Base-by-base conservation (phyloP, 2,113 vertebrate genomes). In the Junco hyemalis region DNA sequence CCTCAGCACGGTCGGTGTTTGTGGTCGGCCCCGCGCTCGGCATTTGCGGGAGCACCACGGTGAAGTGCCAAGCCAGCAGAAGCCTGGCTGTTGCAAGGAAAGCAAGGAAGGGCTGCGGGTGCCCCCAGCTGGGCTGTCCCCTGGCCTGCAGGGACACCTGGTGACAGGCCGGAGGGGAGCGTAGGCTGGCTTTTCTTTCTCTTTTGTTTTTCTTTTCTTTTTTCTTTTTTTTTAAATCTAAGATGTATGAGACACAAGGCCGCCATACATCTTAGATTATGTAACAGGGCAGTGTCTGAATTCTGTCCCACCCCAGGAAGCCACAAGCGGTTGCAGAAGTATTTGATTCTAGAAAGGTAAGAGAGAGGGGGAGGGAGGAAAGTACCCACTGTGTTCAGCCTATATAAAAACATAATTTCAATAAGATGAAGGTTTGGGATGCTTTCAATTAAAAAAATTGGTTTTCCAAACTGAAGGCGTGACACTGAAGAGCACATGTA, bases 21-120 rank as follows among this genome's bases (percentile, higher is more conserved):
- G 5, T 4, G 20, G 3, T 2, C 3, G 2, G 2, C 48, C 14
- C 15, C 0, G 6, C 3, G 0, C 8, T 11, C 20, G 2, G 47
- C 2, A 0, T 12, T 69, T 31, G 64, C 31, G 8, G 68, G 28
- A n/a, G 63, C 7, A 5, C 10, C 26, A 2, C 15, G 9, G 11
- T 0, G 36, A 23, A 31, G 59, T 0, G 13, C 12, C 25, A 3
- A 13, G 18, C 9, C 35, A 20, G 29, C 28, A 31, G 35, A 12
- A 13, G 9, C 8, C 36, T 4, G 3, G 4, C 74, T 5, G 42
- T 5, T 15, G 33, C 51, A 51, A 36, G 59, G 50, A 18, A 22
- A 13, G 36, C 50, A 44, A 36, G 60, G 53, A 20, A 28, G 11
- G 47, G 33, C 42, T 69, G 31, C 14, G 18, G 40, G 21, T 35